phyloP scores from a whole-genome alignment of 2,888 invertebrate species.

The Neoascia interrupta region DNA sequence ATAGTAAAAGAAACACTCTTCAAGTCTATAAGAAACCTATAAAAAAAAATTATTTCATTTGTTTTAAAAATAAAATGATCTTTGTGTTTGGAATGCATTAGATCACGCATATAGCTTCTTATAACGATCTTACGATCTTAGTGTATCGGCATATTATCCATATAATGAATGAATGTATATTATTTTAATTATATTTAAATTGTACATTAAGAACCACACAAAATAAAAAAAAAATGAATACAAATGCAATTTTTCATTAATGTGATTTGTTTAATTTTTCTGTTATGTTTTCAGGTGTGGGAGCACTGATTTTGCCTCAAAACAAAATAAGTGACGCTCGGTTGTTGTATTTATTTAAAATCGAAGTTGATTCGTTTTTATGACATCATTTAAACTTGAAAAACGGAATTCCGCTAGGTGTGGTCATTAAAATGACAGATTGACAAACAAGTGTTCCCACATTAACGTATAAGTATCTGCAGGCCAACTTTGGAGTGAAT shows the following conservation, averaged over 20 bases:
- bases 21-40: constrained; percentile 40
- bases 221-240: constrained; percentile 35
- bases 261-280: constrained; percentile 1
- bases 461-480: background rate
- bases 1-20: constrained; percentile 42
- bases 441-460: constrained; percentile 20
- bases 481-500: constrained; percentile 20
- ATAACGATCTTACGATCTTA: constrained; percentile 38
- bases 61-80: background rate
- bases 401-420: no score
- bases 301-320: background rate
- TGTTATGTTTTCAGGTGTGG: background rate
- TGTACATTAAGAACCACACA: constrained; percentile 41
- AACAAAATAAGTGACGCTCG: background rate
- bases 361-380: no score
- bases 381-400: background rate
- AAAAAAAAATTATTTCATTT: background rate
- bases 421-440: background rate
- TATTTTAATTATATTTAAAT: constrained; percentile 57
- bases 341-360: no score
- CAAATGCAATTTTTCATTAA: constrained; percentile 46
- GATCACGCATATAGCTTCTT: constrained; percentile 59
- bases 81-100: background rate
- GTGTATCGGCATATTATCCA: constrained; percentile 26
- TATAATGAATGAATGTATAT: constrained; percentile 52